Conservation (phyloP, 2,888 invertebrate genomes). For the Pyrrhia umbra region DNA sequence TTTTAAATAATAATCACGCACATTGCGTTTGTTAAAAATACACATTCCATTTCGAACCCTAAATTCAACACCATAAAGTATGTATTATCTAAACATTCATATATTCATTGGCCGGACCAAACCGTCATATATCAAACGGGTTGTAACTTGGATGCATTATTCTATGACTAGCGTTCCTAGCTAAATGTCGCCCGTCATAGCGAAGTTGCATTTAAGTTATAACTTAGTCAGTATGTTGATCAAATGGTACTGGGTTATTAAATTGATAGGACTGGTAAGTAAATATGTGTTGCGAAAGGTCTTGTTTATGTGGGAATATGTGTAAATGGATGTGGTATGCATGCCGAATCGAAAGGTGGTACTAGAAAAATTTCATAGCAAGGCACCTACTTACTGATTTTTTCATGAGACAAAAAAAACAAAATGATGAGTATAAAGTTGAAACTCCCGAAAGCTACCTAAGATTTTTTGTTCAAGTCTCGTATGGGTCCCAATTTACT, state of each 20-base stretch:
- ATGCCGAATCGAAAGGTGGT: too few species aligned
- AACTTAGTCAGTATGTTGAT: slow-evolving; percentile 58
- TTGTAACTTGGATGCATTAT: slow-evolving; percentile 46
- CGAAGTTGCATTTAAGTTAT: slow-evolving; percentile 47
- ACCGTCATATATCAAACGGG: slow-evolving; percentile 51
- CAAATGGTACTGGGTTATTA: slow-evolving; percentile 48
- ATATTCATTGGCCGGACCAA: slow-evolving; percentile 53
- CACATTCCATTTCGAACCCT: slow-evolving; percentile 27
- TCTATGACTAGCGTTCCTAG: slow-evolving; percentile 45
- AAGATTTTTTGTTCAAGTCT: too few species aligned
- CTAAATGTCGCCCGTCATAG: slow-evolving; percentile 46
- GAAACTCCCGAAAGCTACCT: too few species aligned
- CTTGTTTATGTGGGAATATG: slow-evolving; percentile 38
- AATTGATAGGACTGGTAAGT: slow-evolving; percentile 51
- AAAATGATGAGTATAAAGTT: too few species aligned
- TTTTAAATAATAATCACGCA: too few species aligned
- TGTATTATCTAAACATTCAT: slow-evolving; percentile 55
- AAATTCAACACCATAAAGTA: slow-evolving; percentile 50
- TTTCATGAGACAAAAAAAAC: too few species aligned
- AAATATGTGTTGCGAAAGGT: slow-evolving; percentile 47
- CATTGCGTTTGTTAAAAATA: too few species aligned
- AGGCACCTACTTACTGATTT: too few species aligned
- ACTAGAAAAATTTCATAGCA: too few species aligned
- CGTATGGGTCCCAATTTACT: too few species aligned
- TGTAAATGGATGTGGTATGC: neutral